phyloP scores from a whole-genome alignment of 1,140 invertebrate species.

The Bombyx mandarina region DNA sequence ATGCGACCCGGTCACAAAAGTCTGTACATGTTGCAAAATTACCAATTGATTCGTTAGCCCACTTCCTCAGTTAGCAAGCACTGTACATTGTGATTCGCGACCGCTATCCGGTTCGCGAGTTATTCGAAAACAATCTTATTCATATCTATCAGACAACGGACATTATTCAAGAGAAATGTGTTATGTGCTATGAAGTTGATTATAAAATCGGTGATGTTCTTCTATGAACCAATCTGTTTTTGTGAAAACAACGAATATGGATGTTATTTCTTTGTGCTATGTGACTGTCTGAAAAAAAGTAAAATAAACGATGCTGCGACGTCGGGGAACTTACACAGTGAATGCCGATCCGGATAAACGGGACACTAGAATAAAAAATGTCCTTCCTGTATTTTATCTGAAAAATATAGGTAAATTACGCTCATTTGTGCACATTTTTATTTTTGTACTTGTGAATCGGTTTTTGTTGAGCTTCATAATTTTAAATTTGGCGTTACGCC shows the following conservation, averaged over 20 bases:
- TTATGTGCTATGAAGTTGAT: conserved; percentile 3
- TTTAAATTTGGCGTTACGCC: too few relatives aligned
- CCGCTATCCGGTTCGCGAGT: conserved; percentile 25
- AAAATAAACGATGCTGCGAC: conserved; percentile 38
- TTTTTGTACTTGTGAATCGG: too few relatives aligned
- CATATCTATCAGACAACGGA: background rate
- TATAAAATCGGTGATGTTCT: conserved; percentile 4
- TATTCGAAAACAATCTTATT: conserved; percentile 28
- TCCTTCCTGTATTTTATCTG: conserved; percentile 23
- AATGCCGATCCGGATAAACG: conserved; percentile 40
- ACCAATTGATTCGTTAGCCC: conserved; percentile 45
- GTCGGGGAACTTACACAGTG: conserved; percentile 56
- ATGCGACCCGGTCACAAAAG: conserved; percentile 35
- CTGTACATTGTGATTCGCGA: conserved; percentile 12
- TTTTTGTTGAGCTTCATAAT: too few relatives aligned
- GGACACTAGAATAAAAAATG: conserved; percentile 25
- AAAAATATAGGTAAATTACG: conserved; percentile 35
- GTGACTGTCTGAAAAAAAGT: conserved; percentile 11
- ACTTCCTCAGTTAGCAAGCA: conserved; percentile 23
- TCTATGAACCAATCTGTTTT: conserved; percentile 1
- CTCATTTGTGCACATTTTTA: too few relatives aligned
- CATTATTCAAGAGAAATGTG: background rate
- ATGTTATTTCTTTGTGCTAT: conserved; percentile 2
- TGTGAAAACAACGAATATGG: conserved; percentile 11
- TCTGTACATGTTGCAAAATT: conserved; percentile 42